phyloP scores from a whole-genome alignment of 1,140 invertebrate genomes.

The Cataglyphis hispanica region DNA sequence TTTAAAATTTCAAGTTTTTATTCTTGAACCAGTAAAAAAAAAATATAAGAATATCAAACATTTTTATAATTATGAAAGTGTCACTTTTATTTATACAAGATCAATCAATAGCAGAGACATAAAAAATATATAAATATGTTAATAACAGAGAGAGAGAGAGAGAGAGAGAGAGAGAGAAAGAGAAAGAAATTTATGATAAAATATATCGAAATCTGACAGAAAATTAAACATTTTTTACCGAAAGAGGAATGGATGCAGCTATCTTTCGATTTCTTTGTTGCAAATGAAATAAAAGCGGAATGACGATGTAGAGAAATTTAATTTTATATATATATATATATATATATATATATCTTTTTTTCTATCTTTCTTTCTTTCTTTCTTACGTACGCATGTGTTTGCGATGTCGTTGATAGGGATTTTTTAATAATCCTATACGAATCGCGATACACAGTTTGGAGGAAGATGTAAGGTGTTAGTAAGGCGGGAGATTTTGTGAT shows the following conservation, averaged over 20 bases:
- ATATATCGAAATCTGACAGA: background rate
- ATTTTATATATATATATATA: background rate
- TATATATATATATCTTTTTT: too few species aligned
- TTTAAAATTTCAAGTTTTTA: background rate
- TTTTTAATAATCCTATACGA: constrained; percentile 50
- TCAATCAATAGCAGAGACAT: background rate
- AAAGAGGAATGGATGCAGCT: background rate
- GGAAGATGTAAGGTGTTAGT: constrained; percentile 36
- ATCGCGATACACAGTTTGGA: constrained; percentile 17
- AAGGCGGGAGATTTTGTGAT: constrained; percentile 48
- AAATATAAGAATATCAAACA: background rate
- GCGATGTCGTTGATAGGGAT: constrained; percentile 37
- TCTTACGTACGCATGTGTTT: too few species aligned
- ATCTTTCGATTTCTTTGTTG: constrained; percentile 1
- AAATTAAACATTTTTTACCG: background rate
- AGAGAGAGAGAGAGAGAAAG: too few species aligned
- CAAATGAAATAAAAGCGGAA: constrained; percentile 29
- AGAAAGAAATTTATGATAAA: background rate
- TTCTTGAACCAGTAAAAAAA: background rate
- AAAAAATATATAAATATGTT: background rate
- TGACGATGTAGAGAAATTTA: background rate
- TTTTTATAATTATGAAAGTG: background rate
- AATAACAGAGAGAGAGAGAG: background rate
- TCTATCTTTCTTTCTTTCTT: background rate
- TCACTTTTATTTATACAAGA: background rate